phyloP scores from a whole-genome alignment of 2,797 vertebrate species.

The Malurus splendens region DNA sequence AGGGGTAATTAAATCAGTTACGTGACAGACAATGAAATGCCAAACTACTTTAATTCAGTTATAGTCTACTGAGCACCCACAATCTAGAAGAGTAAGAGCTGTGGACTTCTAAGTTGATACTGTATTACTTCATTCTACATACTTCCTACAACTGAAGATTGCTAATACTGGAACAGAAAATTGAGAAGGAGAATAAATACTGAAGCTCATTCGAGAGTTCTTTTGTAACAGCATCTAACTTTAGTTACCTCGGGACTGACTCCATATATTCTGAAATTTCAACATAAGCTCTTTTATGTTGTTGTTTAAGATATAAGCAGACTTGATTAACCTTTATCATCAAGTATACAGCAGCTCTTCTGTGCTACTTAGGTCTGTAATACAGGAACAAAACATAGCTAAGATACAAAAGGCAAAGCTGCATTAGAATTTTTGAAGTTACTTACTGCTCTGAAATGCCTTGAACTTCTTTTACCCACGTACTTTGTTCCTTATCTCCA shows the following conservation, averaged over 20 bases:
- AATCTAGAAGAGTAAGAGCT: background rate
- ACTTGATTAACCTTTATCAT: background rate
- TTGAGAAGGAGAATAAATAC: background rate
- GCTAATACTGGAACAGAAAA: background rate
- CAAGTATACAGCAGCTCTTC: background rate
- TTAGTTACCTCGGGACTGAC: background rate
- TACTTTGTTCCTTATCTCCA: slow-evolving; percentile 87
- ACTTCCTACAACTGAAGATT: background rate
- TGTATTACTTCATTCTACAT: background rate
- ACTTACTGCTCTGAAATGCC: slow-evolving; percentile 90
- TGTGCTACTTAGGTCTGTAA: background rate
- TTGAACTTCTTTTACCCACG: slow-evolving; percentile 91
- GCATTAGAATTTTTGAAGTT: background rate
- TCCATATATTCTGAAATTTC: background rate
- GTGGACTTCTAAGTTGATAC: background rate
- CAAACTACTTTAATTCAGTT: background rate
- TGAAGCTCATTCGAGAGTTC: background rate
- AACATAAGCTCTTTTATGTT: background rate
- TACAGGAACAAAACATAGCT: background rate
- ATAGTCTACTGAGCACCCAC: background rate
- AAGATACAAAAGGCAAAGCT: background rate
- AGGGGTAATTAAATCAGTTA: background rate
- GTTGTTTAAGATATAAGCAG: background rate
- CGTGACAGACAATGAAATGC: background rate
- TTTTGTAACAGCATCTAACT: background rate